phyloP scores from a whole-genome alignment of 1,140 invertebrate species.

The Cheumatopsyche charites region DNA sequence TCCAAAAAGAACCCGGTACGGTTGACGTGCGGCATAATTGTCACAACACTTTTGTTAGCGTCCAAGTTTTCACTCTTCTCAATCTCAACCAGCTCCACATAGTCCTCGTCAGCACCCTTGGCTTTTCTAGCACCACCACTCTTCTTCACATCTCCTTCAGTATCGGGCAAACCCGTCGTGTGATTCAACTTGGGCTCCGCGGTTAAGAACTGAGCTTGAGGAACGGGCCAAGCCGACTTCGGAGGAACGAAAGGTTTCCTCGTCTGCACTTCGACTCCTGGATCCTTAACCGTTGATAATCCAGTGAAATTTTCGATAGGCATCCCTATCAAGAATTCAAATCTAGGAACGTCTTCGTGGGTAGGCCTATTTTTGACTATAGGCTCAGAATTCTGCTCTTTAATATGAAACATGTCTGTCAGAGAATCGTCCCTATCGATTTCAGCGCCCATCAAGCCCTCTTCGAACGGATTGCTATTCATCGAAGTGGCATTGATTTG shows the following conservation, averaged over 20 bases:
- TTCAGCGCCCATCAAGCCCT: conserved; percentile 43
- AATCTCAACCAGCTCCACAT: conserved; percentile 44
- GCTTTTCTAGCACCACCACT: neutral
- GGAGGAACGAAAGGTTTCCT: conserved; percentile 43
- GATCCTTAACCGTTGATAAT: conserved; percentile 22
- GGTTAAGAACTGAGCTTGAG: conserved; percentile 39
- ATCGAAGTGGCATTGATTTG: conserved; percentile 40
- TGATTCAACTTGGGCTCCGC: conserved; percentile 41
- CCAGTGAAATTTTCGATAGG: conserved; percentile 43
- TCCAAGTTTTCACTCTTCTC: conserved; percentile 8
- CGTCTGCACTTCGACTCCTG: conserved; percentile 25
- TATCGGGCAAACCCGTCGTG: conserved; percentile 22
- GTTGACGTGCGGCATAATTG: conserved; percentile 32
- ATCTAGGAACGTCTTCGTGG: conserved; percentile 37
- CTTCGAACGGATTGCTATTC: conserved; percentile 42
- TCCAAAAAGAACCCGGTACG: conserved; percentile 44
- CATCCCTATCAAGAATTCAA: conserved; percentile 42
- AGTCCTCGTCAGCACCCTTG: conserved; percentile 35
- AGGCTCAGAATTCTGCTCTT: conserved; percentile 30
- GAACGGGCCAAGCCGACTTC: conserved; percentile 46
- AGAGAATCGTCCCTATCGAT: conserved; percentile 43
- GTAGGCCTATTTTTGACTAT: conserved; percentile 27
- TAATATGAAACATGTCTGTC: conserved; percentile 38
- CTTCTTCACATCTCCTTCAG: conserved; percentile 3
- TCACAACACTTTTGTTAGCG: conserved; percentile 38